Conservation (phyloP, 2,113 vertebrate species). For the Gobiocypris rarus region DNA sequence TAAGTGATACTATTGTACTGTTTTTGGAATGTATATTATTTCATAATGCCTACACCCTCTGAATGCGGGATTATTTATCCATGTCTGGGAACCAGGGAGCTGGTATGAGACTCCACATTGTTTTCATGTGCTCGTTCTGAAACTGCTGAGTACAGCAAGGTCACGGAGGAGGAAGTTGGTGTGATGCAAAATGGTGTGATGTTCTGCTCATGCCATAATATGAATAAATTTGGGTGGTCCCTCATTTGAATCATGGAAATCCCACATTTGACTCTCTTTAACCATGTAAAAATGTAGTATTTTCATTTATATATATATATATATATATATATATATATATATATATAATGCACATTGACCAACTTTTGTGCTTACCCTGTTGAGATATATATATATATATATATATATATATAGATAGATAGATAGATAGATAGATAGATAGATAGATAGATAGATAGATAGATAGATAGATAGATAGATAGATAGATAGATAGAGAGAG, state of each 20-base stretch:
- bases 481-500: too few species aligned
- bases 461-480: too few species aligned
- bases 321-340: too few species aligned
- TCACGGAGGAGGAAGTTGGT: constrained; percentile 29
- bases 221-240: constrained; percentile 35
- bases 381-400: too few species aligned
- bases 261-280: background rate
- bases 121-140: constrained; percentile 38
- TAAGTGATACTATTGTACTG: constrained; percentile 45
- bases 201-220: constrained; percentile 36
- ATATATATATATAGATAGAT: too few species aligned
- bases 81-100: constrained; percentile 43
- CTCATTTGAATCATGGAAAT: constrained; percentile 25
- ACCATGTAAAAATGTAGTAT: too few species aligned
- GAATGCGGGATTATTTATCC: constrained; percentile 59
- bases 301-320: too few species aligned
- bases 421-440: too few species aligned
- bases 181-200: constrained; percentile 41
- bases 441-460: too few species aligned
- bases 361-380: too few species aligned
- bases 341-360: too few species aligned
- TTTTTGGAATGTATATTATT: constrained; percentile 45
- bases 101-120: constrained; percentile 58
- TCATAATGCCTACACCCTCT: constrained; percentile 52
- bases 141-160: constrained; percentile 48